Base-by-base conservation (phyloP, 2,797 vertebrate genomes). In the Menidia menidia region DNA sequence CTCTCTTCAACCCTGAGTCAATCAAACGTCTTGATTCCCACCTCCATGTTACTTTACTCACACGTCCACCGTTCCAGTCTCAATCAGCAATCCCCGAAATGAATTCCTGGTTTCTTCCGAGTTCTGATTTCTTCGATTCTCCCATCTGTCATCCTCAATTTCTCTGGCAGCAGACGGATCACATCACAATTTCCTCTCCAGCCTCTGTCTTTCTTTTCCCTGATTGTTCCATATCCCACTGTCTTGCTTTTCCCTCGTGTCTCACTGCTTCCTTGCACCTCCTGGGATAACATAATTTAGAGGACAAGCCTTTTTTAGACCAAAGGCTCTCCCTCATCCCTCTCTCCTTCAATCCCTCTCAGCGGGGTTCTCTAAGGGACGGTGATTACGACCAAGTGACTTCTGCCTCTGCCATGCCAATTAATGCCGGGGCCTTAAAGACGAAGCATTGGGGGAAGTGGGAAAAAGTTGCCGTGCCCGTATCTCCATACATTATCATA, bases 401-500 rank as follows among this genome's bases (percentile, higher is more conserved):
- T 76, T 80, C 83, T 42, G 80, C 81, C 84, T 85, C 80, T 90
- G 80, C 89, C 86, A 87, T 83, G 76, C 78, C 91, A 90, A 92
- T 93, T 93, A 92, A 91, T 89, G 78, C 58, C 64, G 53, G 75
- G 86, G 83, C 84, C 84, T 90, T 89, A 84, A 88, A 87, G 82
- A 83, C 31, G 67, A 66, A 78, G 73, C 57, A 62, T 25, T 64
- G 69, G 77, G 78, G 68, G 74, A 66, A 64, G 41, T 56, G 60
- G 67, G 64, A 69, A 79, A 86, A 77, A 78, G 76, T 65, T 61
- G 64, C 72, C 64, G 43, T 77, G 81, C 66, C 73, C 60, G 14
- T 73, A 87, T 93, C 87, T 88, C 88, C 89, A 93, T 92, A 85
- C 85, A 93, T 93, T 92, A 92, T 68, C 91, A 93, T 92, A 87